phyloP scores from a whole-genome alignment of 1,140 invertebrate species.

The Aphidius ervi region DNA sequence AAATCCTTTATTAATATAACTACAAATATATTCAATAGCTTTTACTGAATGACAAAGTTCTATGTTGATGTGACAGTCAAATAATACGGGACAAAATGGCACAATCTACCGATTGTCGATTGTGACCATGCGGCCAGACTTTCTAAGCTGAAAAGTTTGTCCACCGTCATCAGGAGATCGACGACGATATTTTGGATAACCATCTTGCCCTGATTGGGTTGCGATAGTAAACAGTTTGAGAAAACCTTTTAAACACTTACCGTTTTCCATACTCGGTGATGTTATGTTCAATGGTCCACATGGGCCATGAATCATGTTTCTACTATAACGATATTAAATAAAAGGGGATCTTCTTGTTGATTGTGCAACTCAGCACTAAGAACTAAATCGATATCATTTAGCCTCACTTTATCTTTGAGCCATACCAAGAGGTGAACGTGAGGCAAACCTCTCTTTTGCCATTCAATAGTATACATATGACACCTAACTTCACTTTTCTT shows the following conservation, averaged over 20 bases:
- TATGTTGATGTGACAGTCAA: too few species aligned
- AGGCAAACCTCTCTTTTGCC: slow-evolving; percentile 44
- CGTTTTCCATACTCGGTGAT: slow-evolving; percentile 45
- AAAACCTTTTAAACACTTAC: slow-evolving; percentile 43
- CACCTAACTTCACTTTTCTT: slow-evolving; percentile 24
- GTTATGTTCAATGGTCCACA: slow-evolving; percentile 36
- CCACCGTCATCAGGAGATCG: not conserved
- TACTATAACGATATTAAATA: slow-evolving; percentile 43
- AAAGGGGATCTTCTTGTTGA: slow-evolving; percentile 38
- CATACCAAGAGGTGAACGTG: slow-evolving; percentile 47
- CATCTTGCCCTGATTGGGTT: slow-evolving; percentile 36
- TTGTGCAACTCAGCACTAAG: slow-evolving; percentile 57
- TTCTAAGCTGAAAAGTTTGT: too few species aligned
- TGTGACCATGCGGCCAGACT: too few species aligned
- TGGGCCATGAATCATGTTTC: slow-evolving; percentile 42
- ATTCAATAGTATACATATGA: slow-evolving; percentile 48
- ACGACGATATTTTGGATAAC: slow-evolving; percentile 19
- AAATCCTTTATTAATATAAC: too few species aligned
- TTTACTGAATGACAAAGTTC: too few species aligned
- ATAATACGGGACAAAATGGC: too few species aligned
- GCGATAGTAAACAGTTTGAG: slow-evolving; percentile 33
- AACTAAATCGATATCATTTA: slow-evolving; percentile 36
- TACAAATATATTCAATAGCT: too few species aligned
- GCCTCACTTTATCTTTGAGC: slow-evolving; percentile 34
- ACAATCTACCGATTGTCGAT: too few species aligned